Conservation (phyloP, 2,113 vertebrate genomes). For the Piprites chloris region DNA sequence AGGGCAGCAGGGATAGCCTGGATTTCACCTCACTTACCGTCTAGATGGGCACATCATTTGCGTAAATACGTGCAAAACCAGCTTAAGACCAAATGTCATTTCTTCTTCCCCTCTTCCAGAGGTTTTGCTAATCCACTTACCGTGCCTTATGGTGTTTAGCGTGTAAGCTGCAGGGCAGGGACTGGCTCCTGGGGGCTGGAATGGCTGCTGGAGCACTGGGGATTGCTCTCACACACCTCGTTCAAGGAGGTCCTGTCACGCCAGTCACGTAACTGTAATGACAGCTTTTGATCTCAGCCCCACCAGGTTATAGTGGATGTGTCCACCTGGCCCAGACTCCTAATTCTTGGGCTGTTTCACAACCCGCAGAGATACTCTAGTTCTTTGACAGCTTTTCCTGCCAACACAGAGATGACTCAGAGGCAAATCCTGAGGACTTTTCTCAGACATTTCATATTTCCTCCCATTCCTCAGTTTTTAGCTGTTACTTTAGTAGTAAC, state of each 20-base stretch:
- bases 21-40: not conserved
- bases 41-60: not conserved
- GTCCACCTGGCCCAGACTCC: not conserved
- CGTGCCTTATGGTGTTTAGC: not conserved
- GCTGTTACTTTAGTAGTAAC: not conserved
- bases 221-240: not conserved
- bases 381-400: not conserved
- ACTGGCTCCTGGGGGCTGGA: accelerated
- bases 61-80: not conserved
- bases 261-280: accelerated
- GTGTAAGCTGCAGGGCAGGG: not conserved
- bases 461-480: not conserved
- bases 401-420: not conserved
- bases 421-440: not conserved
- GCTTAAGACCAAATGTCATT: not conserved
- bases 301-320: not conserved
- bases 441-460: not conserved
- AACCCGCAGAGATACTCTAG: not conserved
- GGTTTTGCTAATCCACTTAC: not conserved
- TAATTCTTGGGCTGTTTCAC: not conserved
- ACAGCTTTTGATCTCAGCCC: not conserved
- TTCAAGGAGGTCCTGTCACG: not conserved
- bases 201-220: not conserved
- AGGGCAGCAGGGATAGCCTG: not conserved
- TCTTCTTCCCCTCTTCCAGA: not conserved